Conservation (phyloP, 2,797 vertebrate genomes). For the Pipistrellus kuhlii region DNA sequence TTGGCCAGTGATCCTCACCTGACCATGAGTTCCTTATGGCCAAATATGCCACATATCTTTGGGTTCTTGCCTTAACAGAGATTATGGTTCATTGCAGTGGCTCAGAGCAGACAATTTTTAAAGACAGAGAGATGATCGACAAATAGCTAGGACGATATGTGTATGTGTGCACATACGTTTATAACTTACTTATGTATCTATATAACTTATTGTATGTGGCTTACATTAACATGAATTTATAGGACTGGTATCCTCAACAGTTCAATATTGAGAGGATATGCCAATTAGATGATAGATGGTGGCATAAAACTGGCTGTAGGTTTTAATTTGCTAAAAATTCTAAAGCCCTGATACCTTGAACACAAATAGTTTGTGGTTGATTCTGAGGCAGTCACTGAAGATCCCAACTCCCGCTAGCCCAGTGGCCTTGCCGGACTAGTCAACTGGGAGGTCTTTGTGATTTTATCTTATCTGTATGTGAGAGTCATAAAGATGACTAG, state of each 20-base stretch:
- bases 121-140: neutral
- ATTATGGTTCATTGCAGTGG: neutral
- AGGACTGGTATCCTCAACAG: neutral
- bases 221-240: neutral
- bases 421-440: neutral
- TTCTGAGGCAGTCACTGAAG: neutral
- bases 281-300: neutral
- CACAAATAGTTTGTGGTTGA: neutral
- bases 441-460: conserved; percentile 73
- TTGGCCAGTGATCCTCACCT: neutral
- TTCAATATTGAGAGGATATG: neutral
- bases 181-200: neutral
- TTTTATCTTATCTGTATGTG: conserved; percentile 78
- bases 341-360: neutral
- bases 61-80: neutral
- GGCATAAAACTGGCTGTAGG: neutral
- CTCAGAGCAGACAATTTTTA: neutral
- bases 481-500: conserved; percentile 78
- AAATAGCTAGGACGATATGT: neutral
- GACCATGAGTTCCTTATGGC: neutral
- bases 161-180: neutral
- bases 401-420: neutral
- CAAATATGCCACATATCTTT: neutral
- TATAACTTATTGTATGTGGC: neutral
- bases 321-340: conserved; percentile 16